Percentiles rank a stretch among this genome's conserved stretches.
phyloP scores from a whole-genome alignment of 2,888 invertebrate genomes.

The Agrilus biguttatus region DNA sequence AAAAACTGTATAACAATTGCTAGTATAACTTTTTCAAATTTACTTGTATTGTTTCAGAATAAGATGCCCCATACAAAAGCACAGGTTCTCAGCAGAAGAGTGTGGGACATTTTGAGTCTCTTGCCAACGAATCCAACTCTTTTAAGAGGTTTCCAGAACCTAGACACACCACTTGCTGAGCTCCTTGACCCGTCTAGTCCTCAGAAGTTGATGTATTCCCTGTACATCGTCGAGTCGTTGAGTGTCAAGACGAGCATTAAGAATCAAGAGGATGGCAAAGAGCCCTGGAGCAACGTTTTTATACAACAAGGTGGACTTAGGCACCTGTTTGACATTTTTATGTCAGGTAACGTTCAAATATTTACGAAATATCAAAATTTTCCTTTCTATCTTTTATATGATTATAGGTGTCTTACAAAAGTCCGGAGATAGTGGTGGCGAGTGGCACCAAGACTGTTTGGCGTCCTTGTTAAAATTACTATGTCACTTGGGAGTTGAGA shows the following conservation, averaged over 20 bases:
- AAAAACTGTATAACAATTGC: background rate
- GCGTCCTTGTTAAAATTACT: conserved; percentile 74
- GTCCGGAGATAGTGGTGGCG: conserved; percentile 60
- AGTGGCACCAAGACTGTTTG: conserved; percentile 92
- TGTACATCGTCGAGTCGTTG: conserved; percentile 78
- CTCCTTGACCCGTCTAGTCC: conserved; percentile 78
- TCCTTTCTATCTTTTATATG: background rate
- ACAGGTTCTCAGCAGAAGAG: conserved; percentile 75
- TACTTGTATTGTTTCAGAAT: conserved; percentile 33
- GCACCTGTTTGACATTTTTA: conserved; percentile 82
- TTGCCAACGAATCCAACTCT: conserved; percentile 81
- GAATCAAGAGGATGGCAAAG: conserved; percentile 15
- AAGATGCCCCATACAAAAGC: conserved; percentile 72
- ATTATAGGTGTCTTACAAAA: conserved; percentile 51
- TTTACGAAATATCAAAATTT: background rate
- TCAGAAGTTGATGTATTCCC: conserved; percentile 88
- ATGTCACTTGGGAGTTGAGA: conserved; percentile 70
- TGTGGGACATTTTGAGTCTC: conserved; percentile 89
- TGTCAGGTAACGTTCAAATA: conserved; percentile 46
- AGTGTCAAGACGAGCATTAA: conserved; percentile 23
- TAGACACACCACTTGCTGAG: conserved; percentile 55
- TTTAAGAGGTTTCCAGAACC: conserved; percentile 68
- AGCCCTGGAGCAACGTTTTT: conserved; percentile 62
- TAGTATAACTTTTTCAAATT: background rate
- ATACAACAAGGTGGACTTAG: conserved; percentile 77